A percentile compares a stretch with the other conserved stretches of the same genome.
Conservation (phyloP, 37 sponge, comb jelly and placozoan genomes). For the Hormiphora californensis region DNA sequence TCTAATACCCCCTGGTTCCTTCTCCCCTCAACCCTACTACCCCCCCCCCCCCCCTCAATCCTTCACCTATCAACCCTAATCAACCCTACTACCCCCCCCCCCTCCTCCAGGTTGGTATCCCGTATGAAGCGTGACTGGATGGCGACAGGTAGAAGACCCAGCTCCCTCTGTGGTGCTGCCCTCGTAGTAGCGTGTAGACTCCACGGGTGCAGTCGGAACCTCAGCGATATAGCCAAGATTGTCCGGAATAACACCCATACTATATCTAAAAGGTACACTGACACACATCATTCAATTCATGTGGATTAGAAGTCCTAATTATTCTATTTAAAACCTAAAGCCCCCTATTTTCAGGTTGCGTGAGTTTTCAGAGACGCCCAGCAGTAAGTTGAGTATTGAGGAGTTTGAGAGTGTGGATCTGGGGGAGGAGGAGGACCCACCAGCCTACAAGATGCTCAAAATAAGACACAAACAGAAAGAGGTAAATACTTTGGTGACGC, state of each 20-base stretch:
- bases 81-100: conserved; percentile 1
- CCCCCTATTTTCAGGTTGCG: conserved; percentile 52
- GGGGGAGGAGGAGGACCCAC: conserved; percentile 95
- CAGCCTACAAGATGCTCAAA: conserved; percentile 67
- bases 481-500: no score
- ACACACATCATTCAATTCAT: no score
- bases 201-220: conserved; percentile 73
- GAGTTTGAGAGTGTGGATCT: conserved; percentile 95
- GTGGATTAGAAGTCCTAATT: no score
- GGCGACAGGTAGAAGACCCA: conserved; percentile 81
- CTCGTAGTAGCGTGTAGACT: conserved; percentile 84
- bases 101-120: conserved; percentile 62
- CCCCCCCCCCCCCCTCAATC: background rate
- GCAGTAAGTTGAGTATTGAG: conserved; percentile 90
- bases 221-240: conserved; percentile 74
- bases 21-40: background rate
- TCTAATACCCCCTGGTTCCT: background rate
- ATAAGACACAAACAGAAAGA: conserved; percentile 4
- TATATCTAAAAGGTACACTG: conserved; percentile 71
- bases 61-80: background rate
- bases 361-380: conserved; percentile 93
- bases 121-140: conserved; percentile 99
- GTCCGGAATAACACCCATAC: conserved; percentile 82
- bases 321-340: background rate
- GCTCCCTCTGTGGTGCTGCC: conserved; percentile 98